These are phyloP conservation scores for Onychomys torridus DNA, from an alignment of 2,797 vertebrate genomes.

Conservation along the genomic window DNA sequence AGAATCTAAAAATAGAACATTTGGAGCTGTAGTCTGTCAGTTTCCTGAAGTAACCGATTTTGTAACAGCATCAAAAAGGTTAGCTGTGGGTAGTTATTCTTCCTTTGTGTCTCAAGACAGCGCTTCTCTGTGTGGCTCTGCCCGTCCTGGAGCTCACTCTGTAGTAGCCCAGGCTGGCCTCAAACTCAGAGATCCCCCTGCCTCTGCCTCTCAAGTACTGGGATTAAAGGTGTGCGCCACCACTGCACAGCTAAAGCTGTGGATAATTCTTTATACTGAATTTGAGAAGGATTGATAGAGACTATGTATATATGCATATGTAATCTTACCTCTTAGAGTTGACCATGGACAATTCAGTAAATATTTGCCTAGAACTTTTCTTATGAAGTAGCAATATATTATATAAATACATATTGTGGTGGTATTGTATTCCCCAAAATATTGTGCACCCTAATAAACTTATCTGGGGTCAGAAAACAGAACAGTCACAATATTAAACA, in stretches of 20 bases:
- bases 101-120: not conserved
- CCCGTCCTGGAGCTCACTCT: not conserved
- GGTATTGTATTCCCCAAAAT: no score
- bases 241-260: not conserved
- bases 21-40: not conserved
- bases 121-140: not conserved
- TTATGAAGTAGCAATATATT: not conserved
- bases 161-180: no score
- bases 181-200: not conserved
- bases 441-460: no score
- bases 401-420: not conserved
- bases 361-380: conserved; percentile 3
- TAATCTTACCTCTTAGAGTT: conserved; percentile 41
- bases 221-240: not conserved
- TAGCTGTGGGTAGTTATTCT: not conserved
- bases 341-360: conserved; percentile 6
- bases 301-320: not conserved
- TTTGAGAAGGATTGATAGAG: conserved; percentile 38
- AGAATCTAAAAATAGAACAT: conserved; percentile 25
- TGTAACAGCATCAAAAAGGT: not conserved
- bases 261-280: conserved; percentile 1
- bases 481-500: no score
- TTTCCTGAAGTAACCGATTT: not conserved
- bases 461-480: no score
- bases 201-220: not conserved